A percentile compares a stretch with the other conserved stretches of the same genome.
phyloP scores from a whole-genome alignment of 2,113 vertebrate genomes.

The Phalacrocorax brasilianus region DNA sequence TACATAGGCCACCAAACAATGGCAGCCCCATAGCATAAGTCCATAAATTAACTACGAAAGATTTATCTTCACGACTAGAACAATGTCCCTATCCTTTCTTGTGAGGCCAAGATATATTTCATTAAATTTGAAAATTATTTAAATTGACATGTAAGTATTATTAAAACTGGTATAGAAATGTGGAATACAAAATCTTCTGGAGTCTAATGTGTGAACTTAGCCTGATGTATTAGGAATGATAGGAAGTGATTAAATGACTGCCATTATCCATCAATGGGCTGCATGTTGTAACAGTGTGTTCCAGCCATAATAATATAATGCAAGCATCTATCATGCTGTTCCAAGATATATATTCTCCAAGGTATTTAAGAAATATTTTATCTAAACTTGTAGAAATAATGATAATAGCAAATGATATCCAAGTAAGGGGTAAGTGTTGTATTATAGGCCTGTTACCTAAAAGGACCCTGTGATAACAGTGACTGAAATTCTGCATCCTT shows the following conservation, averaged over 20 bases:
- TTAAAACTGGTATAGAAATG: not conserved
- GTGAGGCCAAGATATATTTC: not conserved
- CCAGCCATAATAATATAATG: not conserved
- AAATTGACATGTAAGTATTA: not conserved
- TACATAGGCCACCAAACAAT: not conserved
- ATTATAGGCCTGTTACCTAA: not conserved
- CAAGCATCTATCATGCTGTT: not conserved
- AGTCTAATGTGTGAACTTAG: not conserved
- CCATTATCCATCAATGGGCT: not conserved
- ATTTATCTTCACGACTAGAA: not conserved
- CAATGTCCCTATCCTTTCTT: not conserved
- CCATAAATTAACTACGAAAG: not conserved
- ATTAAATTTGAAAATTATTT: not conserved
- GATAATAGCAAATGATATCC: not conserved
- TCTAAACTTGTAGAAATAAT: not conserved
- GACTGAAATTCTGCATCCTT: not conserved
- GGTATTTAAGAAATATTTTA: not conserved
- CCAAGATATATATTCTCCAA: not conserved
- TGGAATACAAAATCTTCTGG: not conserved
- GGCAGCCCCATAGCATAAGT: rapidly evolving
- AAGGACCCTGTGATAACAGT: not conserved
- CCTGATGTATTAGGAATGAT: not conserved
- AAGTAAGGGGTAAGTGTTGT: not conserved
- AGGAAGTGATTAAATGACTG: not conserved
- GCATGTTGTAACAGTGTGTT: not conserved